phyloP scores from a whole-genome alignment of 2,113 vertebrate genomes.

The Xenotilapia caudafasciata region DNA sequence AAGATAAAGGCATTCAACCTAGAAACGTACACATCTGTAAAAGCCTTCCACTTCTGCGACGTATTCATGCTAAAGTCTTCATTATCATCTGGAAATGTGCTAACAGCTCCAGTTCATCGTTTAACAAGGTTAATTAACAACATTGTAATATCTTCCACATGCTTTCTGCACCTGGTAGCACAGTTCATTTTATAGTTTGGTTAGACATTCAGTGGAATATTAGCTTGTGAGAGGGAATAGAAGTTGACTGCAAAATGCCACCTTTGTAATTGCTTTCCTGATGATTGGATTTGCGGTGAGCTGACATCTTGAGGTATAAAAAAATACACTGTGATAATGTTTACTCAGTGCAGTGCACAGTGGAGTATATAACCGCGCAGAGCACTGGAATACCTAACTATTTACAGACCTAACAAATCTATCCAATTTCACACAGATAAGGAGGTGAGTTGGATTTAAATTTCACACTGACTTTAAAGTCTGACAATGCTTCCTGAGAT shows the following conservation, averaged over 20 bases:
- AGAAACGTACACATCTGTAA: neutral
- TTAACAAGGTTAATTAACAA: neutral
- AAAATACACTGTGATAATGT: neutral
- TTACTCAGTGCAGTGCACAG: neutral
- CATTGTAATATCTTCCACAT: neutral
- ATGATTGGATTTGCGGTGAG: constrained; percentile 2
- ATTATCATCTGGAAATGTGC: neutral
- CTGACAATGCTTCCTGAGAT: constrained; percentile 5
- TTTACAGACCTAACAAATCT: constrained; percentile 24
- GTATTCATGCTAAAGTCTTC: neutral
- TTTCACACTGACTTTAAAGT: constrained; percentile 20
- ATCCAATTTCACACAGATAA: constrained; percentile 31
- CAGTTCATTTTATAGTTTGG: neutral
- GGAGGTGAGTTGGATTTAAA: constrained; percentile 3
- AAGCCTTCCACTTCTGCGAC: neutral
- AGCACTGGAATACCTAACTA: neutral
- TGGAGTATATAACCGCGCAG: neutral
- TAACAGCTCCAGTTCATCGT: neutral
- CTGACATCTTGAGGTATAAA: neutral
- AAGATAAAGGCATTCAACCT: neutral
- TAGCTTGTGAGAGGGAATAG: neutral
- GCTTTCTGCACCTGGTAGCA: neutral
- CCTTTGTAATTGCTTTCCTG: neutral
- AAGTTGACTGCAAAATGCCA: neutral
- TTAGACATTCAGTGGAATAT: neutral